phyloP scores from a whole-genome alignment of 2,797 vertebrate species.

The Silurus aristotelis region DNA sequence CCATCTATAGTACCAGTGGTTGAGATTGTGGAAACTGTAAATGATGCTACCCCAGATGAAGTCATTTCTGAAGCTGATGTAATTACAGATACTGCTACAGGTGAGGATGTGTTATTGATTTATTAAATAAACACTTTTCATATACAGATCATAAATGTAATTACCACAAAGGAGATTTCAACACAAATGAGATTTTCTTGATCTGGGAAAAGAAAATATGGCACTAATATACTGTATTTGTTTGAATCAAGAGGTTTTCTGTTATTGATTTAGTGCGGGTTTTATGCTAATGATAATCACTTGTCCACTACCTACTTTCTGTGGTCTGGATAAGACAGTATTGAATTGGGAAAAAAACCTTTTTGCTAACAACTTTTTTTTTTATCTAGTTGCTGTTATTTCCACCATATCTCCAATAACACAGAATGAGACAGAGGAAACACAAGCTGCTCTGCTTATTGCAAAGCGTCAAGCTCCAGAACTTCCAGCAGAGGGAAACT shows the following conservation, averaged over 20 bases:
- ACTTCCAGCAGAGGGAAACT: slow-evolving; percentile 67
- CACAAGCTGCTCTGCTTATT: slow-evolving; percentile 71
- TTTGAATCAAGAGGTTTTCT: neutral
- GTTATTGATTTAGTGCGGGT: no score
- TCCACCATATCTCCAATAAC: slow-evolving; percentile 43
- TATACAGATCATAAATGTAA: neutral
- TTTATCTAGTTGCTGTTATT: slow-evolving; percentile 27
- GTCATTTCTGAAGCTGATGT: slow-evolving; percentile 35
- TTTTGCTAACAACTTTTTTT: neutral
- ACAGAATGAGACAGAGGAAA: slow-evolving; percentile 57
- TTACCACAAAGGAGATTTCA: neutral
- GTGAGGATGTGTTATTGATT: slow-evolving; percentile 25
- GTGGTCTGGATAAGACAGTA: neutral
- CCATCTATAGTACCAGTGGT: slow-evolving; percentile 30
- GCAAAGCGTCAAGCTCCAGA: slow-evolving; percentile 85
- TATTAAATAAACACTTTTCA: neutral
- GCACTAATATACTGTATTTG: no score
- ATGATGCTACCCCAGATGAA: slow-evolving; percentile 62
- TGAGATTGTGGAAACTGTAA: slow-evolving; percentile 64
- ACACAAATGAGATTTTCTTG: neutral
- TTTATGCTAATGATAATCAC: neutral
- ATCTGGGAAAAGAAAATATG: neutral
- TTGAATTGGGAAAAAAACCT: neutral
- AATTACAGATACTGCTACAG: slow-evolving; percentile 17
- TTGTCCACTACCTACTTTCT: neutral